Evolutionary conservation across 1,140 invertebrate species (phyloP), one percentile per base, ranked within the genome.

Genomic region (Drosophila sucinea): DNA sequence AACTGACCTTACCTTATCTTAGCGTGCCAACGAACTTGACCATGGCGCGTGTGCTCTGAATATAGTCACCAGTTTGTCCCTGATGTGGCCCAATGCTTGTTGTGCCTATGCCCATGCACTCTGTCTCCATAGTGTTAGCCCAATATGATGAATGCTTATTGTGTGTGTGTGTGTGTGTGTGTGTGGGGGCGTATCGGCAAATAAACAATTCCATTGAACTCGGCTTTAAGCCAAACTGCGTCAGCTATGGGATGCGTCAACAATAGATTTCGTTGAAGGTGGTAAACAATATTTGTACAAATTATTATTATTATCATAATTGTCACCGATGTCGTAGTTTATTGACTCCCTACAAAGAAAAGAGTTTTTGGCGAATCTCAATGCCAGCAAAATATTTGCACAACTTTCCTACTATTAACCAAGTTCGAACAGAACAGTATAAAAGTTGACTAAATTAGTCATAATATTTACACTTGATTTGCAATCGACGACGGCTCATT

Each of bases 161-260:
- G 25, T 82, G 33, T 1, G 1, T 8, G 33, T 2, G 0, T 81
- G 74, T 78, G 78, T 29, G 70, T 32, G 7, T 27, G 40, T 33
- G 40, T 51, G 29, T 44, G 69, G 23, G 66, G 51, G 35, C 66
- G 65, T 77, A 77, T 77, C 77, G 56, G 51, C 41, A 75, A 30
- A 77, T 51, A 70, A 86, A 73, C 83, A 87, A 82, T 86, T 86
- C 83, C 76, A 79, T 82, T 87, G 83, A 86, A 86, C 71, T 79
- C 41, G 79, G 70, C 10, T 70, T 81, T 70, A 61, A 61, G 55
- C 67, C 67, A 17, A n/a, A 63, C 61, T 33, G 67, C 72, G 72
- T 73, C 66, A 81, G 58, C 63, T 55, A 40, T 67, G 41, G 40
- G 29, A 38, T 65, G 35, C 35, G 35, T 58, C 56, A 58, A 58